Evolutionary conservation across 2,113 vertebrate genomes (phyloP).

Genomic region (Rana temporaria): DNA sequence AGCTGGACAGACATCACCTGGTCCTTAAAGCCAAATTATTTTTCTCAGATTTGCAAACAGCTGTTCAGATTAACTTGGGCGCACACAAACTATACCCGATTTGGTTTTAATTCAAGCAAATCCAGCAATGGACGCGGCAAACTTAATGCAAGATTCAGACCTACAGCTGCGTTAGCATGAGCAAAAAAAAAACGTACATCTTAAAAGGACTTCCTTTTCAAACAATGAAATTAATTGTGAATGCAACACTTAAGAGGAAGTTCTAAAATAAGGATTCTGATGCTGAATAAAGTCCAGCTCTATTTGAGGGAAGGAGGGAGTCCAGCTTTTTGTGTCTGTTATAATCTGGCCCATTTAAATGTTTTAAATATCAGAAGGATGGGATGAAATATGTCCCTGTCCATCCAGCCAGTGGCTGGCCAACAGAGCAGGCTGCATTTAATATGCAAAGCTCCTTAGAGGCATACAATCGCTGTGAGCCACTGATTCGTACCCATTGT

Average conservation of each 20-base stretch:
- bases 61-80: too few relatives aligned
- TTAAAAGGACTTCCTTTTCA: not conserved
- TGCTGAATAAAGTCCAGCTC: not conserved
- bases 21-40: too few relatives aligned
- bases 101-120: too few relatives aligned
- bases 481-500: constrained; percentile 49
- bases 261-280: not conserved
- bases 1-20: too few relatives aligned
- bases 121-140: too few relatives aligned
- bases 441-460: constrained; percentile 66
- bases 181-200: not conserved
- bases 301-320: not conserved
- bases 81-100: too few relatives aligned
- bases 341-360: constrained; percentile 11
- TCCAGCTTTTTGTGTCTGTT: not conserved
- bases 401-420: not conserved
- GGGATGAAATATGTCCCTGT: not conserved
- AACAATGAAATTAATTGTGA: not conserved
- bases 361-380: constrained; percentile 2
- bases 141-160: not conserved
- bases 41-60: too few relatives aligned
- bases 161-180: not conserved
- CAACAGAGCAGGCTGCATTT: constrained; percentile 56
- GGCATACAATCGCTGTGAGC: constrained; percentile 64
- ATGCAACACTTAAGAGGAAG: constrained; percentile 10